phyloP scores from a whole-genome alignment of 1,140 invertebrate genomes.

The Neodiprion pinetum region DNA sequence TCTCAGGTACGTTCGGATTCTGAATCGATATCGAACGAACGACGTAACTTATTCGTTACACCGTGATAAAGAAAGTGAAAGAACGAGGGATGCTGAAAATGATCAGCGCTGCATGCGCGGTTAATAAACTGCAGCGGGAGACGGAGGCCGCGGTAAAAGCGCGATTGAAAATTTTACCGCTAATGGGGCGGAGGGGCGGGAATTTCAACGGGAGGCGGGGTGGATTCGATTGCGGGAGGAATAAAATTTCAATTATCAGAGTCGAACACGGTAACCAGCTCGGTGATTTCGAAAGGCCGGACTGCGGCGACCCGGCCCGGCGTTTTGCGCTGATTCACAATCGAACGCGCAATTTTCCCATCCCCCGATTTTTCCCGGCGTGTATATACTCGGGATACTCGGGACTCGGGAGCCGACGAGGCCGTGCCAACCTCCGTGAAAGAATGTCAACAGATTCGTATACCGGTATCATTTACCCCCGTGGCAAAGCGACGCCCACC shows the following conservation, averaged over 20 bases:
- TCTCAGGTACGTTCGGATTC: too few relatives aligned
- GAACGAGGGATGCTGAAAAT: too few relatives aligned
- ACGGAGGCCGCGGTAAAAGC: too few relatives aligned
- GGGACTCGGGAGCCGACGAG: not conserved
- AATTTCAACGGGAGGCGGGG: too few relatives aligned
- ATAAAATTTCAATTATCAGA: not conserved
- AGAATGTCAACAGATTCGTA: slow-evolving; percentile 42
- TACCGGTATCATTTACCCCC: slow-evolving; percentile 48
- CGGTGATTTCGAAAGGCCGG: not conserved
- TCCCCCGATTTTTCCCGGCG: not conserved
- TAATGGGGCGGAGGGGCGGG: too few relatives aligned
- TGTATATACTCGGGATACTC: not conserved
- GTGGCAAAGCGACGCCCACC: slow-evolving; percentile 51
- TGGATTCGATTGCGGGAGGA: too few relatives aligned
- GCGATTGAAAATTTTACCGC: too few relatives aligned
- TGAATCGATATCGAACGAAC: too few relatives aligned
- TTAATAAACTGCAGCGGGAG: too few relatives aligned
- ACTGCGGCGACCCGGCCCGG: not conserved
- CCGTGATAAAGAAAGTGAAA: too few relatives aligned
- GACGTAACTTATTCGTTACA: too few relatives aligned
- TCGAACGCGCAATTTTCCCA: slow-evolving; percentile 3
- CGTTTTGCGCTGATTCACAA: not conserved
- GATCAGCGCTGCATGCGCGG: too few relatives aligned
- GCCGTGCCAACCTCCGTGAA: slow-evolving; percentile 13
- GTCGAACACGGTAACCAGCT: not conserved